Evolutionary conservation across 1,140 invertebrate genomes (phyloP), one percentile per base, ranked within the genome.

Genomic region (Lepidostoma basale): DNA sequence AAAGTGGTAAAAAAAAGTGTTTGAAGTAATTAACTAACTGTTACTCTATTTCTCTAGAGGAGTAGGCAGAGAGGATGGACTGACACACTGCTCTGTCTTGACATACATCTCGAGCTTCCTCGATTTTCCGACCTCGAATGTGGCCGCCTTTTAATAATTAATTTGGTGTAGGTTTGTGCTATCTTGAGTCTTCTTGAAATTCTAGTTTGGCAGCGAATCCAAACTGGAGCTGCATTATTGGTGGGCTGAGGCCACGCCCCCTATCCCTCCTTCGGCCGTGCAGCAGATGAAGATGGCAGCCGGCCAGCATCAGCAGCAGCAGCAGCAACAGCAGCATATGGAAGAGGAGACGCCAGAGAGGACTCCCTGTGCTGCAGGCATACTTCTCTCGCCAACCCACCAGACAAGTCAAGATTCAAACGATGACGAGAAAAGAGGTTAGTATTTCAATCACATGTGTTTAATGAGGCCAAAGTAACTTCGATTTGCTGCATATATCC

Each of bases 201-300:
- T 42, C 16, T 22, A 60, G 90, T 89, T 93, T 80, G 93, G 93
- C 9, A 85, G 86, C 56, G 90, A 93, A 70, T 90, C 89, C 0
- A 93, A 90, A 79, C 77, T 96, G 18, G 85, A 88, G 68, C 78
- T 96, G 42, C 92, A 95, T 77, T 96, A 96, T 79, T 90, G 90
- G 83, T 96, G 92, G 92, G 81, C 85, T 16, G 86, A 88, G 69
- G 79, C 80, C 1, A 76, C 77, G 0, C 75, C 78, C 0, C 79
- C 81, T 1, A 68, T 83, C 8, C 76, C 77, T 1, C 75, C 75
- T 16, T 69, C 74, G 0, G 44, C 68, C 3, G 74, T 75, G 23
- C 58, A 71, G 0, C 69, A 74, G 3, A 76, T 75, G 58, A 68
- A 66, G 47, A n/a, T 16, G 16, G 25, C 25, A n/a, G 14, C n/a